These are phyloP conservation scores for Sinopyrophorus schimmeli DNA, from an alignment of 2,888 invertebrate genomes.

Conservation along the genomic window DNA sequence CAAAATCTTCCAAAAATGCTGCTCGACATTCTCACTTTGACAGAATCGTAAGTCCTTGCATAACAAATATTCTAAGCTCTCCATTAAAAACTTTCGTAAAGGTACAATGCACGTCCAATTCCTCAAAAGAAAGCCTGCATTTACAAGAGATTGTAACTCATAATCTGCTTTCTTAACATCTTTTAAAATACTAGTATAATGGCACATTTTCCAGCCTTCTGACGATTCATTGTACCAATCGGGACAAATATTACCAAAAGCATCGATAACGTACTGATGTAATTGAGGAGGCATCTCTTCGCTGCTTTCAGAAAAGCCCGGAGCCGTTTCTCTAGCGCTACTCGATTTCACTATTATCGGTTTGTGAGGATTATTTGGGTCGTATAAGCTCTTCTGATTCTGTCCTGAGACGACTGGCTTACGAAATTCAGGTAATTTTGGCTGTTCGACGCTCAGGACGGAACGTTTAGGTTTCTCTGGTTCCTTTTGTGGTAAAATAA, in stretches of 20 bases:
- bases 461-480: constrained; percentile 34
- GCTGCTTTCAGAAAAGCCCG: constrained; percentile 48
- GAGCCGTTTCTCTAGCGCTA: constrained; percentile 46
- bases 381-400: constrained; percentile 61
- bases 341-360: constrained; percentile 70
- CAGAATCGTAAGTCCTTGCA: constrained; percentile 84
- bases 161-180: constrained; percentile 71
- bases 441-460: constrained; percentile 33
- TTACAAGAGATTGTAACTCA: constrained; percentile 66
- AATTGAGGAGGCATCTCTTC: constrained; percentile 43
- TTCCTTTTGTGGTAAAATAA: constrained; percentile 47
- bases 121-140: constrained; percentile 62
- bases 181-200: constrained; percentile 61
- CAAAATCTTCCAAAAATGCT: constrained; percentile 88
- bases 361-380: constrained; percentile 69
- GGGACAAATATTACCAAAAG: constrained; percentile 58
- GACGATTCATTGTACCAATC: constrained; percentile 63
- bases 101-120: constrained; percentile 71
- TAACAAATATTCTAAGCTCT: constrained; percentile 68
- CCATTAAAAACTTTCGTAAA: constrained; percentile 66
- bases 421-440: constrained; percentile 34
- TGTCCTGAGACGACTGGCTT: constrained; percentile 36
- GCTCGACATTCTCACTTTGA: constrained; percentile 84
- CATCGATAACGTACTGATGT: constrained; percentile 53
- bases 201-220: constrained; percentile 65